These are phyloP conservation scores for Watsonalla binaria DNA, from an alignment of 2,888 invertebrate genomes.

Conservation along the genomic window DNA sequence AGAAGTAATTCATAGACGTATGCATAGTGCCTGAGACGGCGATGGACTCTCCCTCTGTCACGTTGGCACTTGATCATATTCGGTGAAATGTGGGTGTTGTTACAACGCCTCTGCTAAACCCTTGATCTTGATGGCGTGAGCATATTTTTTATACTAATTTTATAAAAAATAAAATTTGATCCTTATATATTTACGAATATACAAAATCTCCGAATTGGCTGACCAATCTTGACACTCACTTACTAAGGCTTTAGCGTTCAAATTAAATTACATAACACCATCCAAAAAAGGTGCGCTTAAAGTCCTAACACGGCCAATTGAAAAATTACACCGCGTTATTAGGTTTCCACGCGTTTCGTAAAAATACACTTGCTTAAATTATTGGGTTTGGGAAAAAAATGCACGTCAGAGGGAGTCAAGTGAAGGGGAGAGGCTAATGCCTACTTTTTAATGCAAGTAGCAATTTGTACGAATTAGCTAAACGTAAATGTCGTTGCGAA, in stretches of 20 bases:
- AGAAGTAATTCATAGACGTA: too few relatives aligned
- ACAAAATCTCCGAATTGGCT: too few relatives aligned
- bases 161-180: too few relatives aligned
- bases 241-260: not conserved
- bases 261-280: constrained; percentile 22
- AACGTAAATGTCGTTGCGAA: constrained; percentile 16
- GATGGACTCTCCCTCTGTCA: too few relatives aligned
- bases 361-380: constrained; percentile 60
- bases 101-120: too few relatives aligned
- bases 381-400: constrained; percentile 38
- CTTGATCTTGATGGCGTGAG: too few relatives aligned
- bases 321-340: constrained; percentile 76
- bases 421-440: constrained; percentile 53
- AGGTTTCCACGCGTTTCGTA: constrained; percentile 52
- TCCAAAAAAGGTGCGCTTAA: constrained; percentile 37
- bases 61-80: too few relatives aligned
- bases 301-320: constrained; percentile 63
- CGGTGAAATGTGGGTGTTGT: too few relatives aligned
- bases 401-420: constrained; percentile 38
- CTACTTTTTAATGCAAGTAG: constrained; percentile 46
- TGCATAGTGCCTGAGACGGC: too few relatives aligned
- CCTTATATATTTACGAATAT: too few relatives aligned
- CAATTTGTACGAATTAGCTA: constrained; percentile 53
- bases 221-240: too few relatives aligned
- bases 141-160: too few relatives aligned